phyloP scores from a whole-genome alignment of 2,888 invertebrate species.

The Nemotelus nigrinus region DNA sequence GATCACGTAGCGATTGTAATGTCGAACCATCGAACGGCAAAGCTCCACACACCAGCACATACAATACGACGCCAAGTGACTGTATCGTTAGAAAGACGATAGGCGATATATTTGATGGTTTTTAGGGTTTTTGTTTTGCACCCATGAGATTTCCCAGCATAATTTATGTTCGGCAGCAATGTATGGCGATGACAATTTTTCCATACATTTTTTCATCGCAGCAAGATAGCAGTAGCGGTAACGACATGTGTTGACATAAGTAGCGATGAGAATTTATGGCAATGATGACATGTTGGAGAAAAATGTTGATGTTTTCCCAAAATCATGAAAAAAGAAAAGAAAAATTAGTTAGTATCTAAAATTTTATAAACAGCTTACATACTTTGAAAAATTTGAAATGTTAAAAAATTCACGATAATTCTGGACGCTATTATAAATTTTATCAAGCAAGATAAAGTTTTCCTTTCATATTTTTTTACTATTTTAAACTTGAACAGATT shows the following conservation, averaged over 20 bases:
- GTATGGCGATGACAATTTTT: background rate
- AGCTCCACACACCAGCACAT: conserved; percentile 95
- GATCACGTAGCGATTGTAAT: conserved; percentile 87
- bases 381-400: too few relatives aligned
- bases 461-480: too few relatives aligned
- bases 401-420: too few relatives aligned
- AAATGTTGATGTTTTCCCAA: conserved; percentile 9
- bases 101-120: too few relatives aligned
- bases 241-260: background rate
- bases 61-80: conserved; percentile 96
- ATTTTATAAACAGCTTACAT: too few relatives aligned
- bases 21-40: conserved; percentile 96
- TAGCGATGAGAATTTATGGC: background rate
- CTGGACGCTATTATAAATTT: too few relatives aligned
- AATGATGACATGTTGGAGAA: background rate
- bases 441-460: too few relatives aligned
- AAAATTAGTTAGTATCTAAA: background rate
- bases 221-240: background rate
- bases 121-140: too few relatives aligned
- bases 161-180: background rate
- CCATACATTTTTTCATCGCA: background rate
- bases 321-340: conserved; percentile 2
- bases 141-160: background rate
- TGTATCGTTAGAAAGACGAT: conserved; percentile 61
- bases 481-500: too few relatives aligned